Base-by-base conservation (phyloP, 2,888 invertebrate genomes). In the Dilophus febrilis region DNA sequence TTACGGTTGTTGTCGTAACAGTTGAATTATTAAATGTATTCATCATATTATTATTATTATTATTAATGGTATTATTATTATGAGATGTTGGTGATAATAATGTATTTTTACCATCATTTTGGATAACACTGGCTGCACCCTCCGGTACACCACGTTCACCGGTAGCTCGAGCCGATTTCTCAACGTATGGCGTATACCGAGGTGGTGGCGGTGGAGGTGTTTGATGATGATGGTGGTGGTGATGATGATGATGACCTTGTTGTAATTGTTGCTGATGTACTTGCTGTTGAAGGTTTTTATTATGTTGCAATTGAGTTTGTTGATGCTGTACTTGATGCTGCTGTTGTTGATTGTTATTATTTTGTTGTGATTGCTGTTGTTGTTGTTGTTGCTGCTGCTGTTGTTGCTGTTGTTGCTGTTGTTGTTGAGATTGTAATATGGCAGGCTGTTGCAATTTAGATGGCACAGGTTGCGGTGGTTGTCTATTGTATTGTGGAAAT, bases 141-240 rank as follows among this genome's bases (percentile, higher is more conserved):
- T 80, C 80, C 2, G 85, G 80, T 3, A 74, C 77, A 2, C 79
- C 79, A 19, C 80, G 66, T 52, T 79, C 78, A 43, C 22, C 4
- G 3, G 38, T 30, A 7, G 36, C 22, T 12, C n/a, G n/a, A n/a
- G 32, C 36, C 13, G 35, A 17, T 19, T 57, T 37, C 56, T 54
- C 28, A 54, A 53, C 19, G 13, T 38, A 31, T 17, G 31, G 16
- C 52, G 40, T 48, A 50, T 44, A 47, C 54, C 16, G 46, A 35
- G 13, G 42, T 44, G 19, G 37, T 45, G 13, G 37, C 37, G 14
- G 34, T 42, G 27, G 6, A 36, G 28, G 5, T 35, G 47, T 34
- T 39, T 37, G 22, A 22, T 22, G 22, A 22, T 22, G 22, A 22
- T 22, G 22, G 8, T 22, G 4, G 8, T 22, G 22, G 8, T 22